Evolutionary conservation across 2,888 invertebrate species (phyloP).

Genomic region (Amblyjoppa proteus): DNA sequence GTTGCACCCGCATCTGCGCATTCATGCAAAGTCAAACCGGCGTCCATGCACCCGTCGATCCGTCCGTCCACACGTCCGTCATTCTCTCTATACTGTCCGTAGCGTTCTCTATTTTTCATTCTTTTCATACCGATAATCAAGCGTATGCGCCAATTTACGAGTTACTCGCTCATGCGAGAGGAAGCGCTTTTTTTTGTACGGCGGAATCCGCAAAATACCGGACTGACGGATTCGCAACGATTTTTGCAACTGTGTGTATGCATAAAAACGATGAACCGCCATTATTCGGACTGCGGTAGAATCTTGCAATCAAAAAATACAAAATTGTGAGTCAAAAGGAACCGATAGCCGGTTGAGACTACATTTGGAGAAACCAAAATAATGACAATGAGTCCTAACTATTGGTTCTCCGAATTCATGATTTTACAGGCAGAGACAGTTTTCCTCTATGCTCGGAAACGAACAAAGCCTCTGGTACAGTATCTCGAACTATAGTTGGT

Average conservation of each 20-base stretch:
- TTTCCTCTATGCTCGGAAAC: conserved; percentile 3
- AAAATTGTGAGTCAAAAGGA: background rate
- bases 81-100: conserved; percentile 58
- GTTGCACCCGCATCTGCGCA: conserved; percentile 85
- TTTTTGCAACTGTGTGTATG: background rate
- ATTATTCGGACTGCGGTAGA: background rate
- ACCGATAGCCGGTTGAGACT: background rate
- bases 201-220: background rate
- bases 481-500: background rate
- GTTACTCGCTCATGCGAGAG: conserved; percentile 21
- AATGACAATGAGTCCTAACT: background rate
- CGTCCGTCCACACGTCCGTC: conserved; percentile 73
- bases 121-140: conserved; percentile 67
- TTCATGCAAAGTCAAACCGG: conserved; percentile 84
- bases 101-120: conserved; percentile 61
- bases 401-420: background rate
- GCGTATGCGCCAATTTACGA: conserved; percentile 49
- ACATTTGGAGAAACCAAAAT: background rate
- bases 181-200: background rate
- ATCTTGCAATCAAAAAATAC: background rate
- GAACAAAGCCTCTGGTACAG: background rate
- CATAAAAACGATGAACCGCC: background rate
- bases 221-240: conserved; percentile 13
- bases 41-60: conserved; percentile 74
- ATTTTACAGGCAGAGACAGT: background rate